A percentile compares a stretch with the other conserved stretches of the same genome.
phyloP scores from a whole-genome alignment of 2,797 vertebrate genomes.

The Huso huso region DNA sequence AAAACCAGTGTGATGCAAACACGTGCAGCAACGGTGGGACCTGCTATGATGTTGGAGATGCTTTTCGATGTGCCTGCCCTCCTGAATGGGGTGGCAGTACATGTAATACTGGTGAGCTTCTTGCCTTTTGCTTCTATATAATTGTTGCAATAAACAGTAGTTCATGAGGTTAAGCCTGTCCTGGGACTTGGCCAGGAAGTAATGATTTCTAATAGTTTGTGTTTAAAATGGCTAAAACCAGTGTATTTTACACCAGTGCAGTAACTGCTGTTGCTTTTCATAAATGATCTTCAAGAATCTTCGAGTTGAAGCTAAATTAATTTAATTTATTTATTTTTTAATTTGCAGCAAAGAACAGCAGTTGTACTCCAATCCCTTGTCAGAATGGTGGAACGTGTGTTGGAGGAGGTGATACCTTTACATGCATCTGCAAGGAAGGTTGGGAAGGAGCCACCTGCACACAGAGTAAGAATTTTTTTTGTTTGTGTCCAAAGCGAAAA shows the following conservation, averaged over 20 bases:
- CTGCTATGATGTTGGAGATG: constrained; percentile 79
- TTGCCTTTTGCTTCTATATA: background rate
- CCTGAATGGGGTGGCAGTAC: constrained; percentile 82
- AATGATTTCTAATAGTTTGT: too few species aligned
- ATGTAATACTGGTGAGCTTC: constrained; percentile 75
- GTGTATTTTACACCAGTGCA: too few species aligned
- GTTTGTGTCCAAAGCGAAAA: too few species aligned
- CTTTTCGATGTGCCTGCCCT: constrained; percentile 79
- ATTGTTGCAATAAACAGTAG: too few species aligned
- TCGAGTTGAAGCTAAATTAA: too few species aligned
- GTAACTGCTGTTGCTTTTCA: too few species aligned
- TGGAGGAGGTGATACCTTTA: constrained; percentile 76
- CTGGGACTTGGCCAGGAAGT: too few species aligned
- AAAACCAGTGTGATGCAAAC: constrained; percentile 82
- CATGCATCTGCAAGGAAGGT: constrained; percentile 92
- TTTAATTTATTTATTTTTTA: constrained; percentile 2
- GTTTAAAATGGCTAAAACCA: too few species aligned
- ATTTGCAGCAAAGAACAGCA: constrained; percentile 76
- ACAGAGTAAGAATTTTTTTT: constrained; percentile 61
- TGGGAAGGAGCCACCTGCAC: constrained; percentile 86
- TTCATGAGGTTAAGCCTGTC: too few species aligned
- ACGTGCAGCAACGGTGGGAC: constrained; percentile 89
- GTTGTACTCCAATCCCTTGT: constrained; percentile 83
- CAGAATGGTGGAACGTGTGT: constrained; percentile 88
- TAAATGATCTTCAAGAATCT: too few species aligned